Conservation (phyloP, 1,140 invertebrate species). For the Physella acuta region DNA sequence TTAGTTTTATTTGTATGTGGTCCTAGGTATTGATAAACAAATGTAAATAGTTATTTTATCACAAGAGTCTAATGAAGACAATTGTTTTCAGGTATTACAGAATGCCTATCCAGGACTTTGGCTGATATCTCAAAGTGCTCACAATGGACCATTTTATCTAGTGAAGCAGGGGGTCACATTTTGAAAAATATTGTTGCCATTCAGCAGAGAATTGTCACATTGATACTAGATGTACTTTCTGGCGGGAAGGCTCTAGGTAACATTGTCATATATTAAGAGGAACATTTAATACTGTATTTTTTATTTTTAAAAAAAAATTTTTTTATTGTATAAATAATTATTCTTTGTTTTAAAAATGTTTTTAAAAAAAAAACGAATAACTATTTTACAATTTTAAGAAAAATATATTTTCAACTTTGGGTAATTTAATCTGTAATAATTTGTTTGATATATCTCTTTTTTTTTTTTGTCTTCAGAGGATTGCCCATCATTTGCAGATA, state of each 20-base stretch:
- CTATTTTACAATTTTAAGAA: too few species aligned
- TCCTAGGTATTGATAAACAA: not conserved
- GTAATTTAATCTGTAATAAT: not conserved
- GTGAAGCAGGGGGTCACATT: slow-evolving; percentile 1
- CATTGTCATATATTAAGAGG: too few species aligned
- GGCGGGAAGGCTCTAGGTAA: slow-evolving; percentile 24
- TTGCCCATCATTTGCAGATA: slow-evolving; percentile 68
- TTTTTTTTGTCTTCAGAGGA: slow-evolving; percentile 49
- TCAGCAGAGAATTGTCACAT: slow-evolving; percentile 8
- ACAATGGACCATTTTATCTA: too few species aligned
- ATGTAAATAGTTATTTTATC: not conserved
- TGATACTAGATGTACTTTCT: slow-evolving; percentile 24
- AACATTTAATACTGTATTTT: too few species aligned
- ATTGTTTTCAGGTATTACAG: too few species aligned
- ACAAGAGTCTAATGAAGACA: not conserved
- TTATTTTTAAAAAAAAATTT: too few species aligned
- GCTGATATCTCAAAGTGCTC: too few species aligned
- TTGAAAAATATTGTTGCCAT: slow-evolving; percentile 3
- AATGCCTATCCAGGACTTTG: slow-evolving; percentile 35
- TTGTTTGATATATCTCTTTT: not conserved
- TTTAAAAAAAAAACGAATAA: not conserved
- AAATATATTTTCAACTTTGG: not conserved
- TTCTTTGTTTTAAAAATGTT: not conserved
- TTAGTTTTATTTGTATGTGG: too few species aligned
- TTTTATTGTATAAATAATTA: too few species aligned